Conservation (phyloP, 1,140 invertebrate species). For the Pseudomyrmex cubaensis region DNA sequence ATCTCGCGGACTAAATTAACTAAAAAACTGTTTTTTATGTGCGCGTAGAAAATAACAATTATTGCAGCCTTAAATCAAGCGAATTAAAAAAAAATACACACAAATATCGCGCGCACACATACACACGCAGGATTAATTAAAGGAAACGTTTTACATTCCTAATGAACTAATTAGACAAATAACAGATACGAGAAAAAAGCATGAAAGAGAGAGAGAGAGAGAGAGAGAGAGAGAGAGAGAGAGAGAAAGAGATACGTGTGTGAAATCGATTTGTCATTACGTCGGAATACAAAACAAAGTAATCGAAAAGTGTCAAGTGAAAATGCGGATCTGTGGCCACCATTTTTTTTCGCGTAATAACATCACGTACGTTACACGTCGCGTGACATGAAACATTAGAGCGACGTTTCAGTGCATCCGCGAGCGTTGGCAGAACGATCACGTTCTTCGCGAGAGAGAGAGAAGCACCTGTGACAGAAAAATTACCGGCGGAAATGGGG, state of each 20-base stretch:
- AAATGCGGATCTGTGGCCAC: neutral
- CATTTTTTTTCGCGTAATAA: conserved; percentile 19
- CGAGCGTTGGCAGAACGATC: conserved; percentile 41
- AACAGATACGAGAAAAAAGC: no score
- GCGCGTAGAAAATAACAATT: no score
- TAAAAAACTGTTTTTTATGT: no score
- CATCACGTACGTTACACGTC: neutral
- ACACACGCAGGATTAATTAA: neutral
- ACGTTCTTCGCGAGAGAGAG: conserved; percentile 7
- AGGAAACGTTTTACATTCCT: neutral
- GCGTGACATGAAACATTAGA: neutral
- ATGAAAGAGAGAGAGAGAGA: neutral
- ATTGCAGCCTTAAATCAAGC: no score
- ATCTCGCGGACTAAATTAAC: no score
- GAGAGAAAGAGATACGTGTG: no score
- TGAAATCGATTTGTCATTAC: neutral
- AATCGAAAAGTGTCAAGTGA: neutral
- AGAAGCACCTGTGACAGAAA: conserved; percentile 23
- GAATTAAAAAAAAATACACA: no score
- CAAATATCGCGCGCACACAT: no score
- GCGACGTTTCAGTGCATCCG: conserved; percentile 47
- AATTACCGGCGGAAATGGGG: neutral
- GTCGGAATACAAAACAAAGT: neutral
- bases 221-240: no score
- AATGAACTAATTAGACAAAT: neutral